These are phyloP conservation scores for Drosophila ercepeae DNA, from an alignment of 1,140 invertebrate species.

Conservation along the genomic window DNA sequence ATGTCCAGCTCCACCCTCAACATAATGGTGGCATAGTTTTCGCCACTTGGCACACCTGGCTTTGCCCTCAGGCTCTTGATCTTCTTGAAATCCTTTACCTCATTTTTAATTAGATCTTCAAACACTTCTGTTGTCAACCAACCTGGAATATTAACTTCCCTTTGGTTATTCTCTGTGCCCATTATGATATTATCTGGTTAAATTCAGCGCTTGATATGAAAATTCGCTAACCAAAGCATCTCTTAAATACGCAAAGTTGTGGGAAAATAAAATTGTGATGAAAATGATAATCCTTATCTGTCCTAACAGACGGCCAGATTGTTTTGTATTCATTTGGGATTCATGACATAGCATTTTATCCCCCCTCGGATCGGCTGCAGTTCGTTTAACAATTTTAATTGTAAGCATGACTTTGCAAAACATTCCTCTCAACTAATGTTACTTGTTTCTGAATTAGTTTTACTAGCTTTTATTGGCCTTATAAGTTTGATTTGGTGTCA, in stretches of 20 bases:
- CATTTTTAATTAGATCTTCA: conserved; percentile 56
- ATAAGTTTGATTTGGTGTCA: neutral
- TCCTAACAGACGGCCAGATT: neutral
- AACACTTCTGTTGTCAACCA: conserved; percentile 12
- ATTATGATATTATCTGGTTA: neutral
- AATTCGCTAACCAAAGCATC: neutral
- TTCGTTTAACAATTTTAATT: neutral
- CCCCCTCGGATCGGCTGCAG: neutral
- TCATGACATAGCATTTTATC: conserved; percentile 3
- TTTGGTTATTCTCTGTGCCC: conserved; percentile 7
- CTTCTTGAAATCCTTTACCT: conserved; percentile 62
- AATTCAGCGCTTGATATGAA: neutral
- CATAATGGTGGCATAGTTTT: conserved; percentile 75
- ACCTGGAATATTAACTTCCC: neutral
- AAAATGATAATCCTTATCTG: conserved; percentile 13
- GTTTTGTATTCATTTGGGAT: neutral
- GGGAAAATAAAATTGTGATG: neutral
- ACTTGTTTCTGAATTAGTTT: neutral
- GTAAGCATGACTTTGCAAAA: neutral
- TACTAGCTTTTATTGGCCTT: neutral
- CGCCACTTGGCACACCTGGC: conserved; percentile 53
- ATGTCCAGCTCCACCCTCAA: conserved; percentile 61
- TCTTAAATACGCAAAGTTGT: conserved; percentile 9
- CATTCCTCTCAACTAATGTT: neutral
- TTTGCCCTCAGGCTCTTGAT: conserved; percentile 41